Conservation (phyloP, 2,888 invertebrate genomes). For the Acronicta alni region DNA sequence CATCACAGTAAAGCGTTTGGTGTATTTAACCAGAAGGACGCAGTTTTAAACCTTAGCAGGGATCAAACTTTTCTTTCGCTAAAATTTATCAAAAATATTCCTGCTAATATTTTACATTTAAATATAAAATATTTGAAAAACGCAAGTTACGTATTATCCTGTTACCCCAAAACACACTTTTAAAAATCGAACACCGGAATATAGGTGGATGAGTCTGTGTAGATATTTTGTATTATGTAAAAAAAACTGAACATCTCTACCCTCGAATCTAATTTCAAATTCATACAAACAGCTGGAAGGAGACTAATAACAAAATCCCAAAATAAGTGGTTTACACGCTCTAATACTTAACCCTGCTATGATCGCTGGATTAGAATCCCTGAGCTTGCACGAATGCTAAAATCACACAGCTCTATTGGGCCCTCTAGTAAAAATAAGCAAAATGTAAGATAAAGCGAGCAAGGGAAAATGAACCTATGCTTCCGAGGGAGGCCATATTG, state of each 20-base stretch:
- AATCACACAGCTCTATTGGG: slow-evolving; percentile 55
- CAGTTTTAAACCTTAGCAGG: no score
- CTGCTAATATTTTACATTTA: no score
- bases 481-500: slow-evolving; percentile 25
- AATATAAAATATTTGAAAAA: no score
- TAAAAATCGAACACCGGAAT: no score
- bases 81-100: no score
- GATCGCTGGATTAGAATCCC: slow-evolving; percentile 54
- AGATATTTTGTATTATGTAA: not conserved
- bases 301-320: slow-evolving; percentile 43
- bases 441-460: slow-evolving; percentile 37
- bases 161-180: no score
- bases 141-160: no score
- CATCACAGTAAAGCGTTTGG: no score
- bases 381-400: slow-evolving; percentile 47
- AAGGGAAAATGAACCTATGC: slow-evolving; percentile 51
- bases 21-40: no score
- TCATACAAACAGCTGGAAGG: slow-evolving; percentile 45
- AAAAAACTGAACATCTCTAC: not conserved
- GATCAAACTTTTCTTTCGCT: no score
- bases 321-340: slow-evolving; percentile 33
- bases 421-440: slow-evolving; percentile 41
- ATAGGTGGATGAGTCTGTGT: no score
- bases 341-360: slow-evolving; percentile 37
- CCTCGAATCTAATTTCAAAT: slow-evolving; percentile 43